A percentile compares a stretch with the other conserved stretches of the same genome.
phyloP scores from a whole-genome alignment of 2,797 vertebrate species.

The Dendrocincla fuliginosa region DNA sequence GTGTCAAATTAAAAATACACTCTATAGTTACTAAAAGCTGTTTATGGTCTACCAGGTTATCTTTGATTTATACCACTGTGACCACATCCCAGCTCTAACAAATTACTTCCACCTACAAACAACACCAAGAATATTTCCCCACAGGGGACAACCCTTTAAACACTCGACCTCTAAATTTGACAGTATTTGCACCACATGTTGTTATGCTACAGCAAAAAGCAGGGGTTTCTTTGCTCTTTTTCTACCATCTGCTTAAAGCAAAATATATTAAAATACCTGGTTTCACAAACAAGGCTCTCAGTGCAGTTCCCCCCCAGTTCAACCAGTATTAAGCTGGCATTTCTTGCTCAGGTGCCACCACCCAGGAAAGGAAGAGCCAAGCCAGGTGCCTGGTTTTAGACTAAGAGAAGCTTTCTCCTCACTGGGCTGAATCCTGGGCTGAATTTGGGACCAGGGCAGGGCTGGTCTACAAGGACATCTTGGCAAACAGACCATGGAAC shows the following conservation, averaged over 20 bases:
- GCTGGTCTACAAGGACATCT: not conserved
- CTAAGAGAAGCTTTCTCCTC: not conserved
- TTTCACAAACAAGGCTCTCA: not conserved
- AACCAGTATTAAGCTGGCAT: not conserved
- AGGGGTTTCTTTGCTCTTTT: not conserved
- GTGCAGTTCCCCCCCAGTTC: not conserved
- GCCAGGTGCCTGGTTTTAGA: too few species aligned
- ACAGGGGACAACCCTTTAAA: not conserved
- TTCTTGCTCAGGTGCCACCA: not conserved
- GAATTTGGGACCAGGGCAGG: not conserved
- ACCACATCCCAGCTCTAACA: not conserved
- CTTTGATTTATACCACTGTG: constrained; percentile 2
- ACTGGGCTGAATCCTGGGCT: too few species aligned
- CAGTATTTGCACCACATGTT: not conserved
- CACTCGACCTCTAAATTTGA: not conserved
- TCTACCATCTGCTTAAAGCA: not conserved
- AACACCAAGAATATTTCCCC: not conserved
- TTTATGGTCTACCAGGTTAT: not conserved
- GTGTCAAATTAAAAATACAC: not conserved
- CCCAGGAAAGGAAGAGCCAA: not conserved
- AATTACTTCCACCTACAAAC: constrained; percentile 27
- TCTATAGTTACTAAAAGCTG: not conserved
- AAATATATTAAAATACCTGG: not conserved
- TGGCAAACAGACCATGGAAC: too few species aligned
- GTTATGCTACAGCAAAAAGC: not conserved